Evolutionary conservation across 2,113 vertebrate genomes (phyloP).

Genomic region (Nycticebus coucang): DNA sequence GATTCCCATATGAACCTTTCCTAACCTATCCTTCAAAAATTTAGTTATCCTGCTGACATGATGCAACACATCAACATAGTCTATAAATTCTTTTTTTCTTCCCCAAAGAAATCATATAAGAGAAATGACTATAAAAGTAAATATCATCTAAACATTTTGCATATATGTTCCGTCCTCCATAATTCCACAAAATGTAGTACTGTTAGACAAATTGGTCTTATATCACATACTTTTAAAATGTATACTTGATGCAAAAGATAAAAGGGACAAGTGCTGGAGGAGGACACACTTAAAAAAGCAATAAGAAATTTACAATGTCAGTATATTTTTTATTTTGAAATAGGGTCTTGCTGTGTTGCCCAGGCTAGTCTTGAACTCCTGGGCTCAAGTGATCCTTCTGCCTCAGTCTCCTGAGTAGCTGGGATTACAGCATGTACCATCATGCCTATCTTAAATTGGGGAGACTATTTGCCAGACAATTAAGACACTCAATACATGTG

Average conservation of each 20-base stretch:
- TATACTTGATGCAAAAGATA: constrained; percentile 13
- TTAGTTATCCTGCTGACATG: constrained; percentile 14
- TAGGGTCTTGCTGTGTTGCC: too few species aligned
- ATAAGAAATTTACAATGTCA: neutral
- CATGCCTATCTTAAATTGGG: neutral
- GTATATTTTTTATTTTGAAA: too few species aligned
- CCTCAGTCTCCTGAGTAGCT: too few species aligned
- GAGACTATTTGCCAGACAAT: neutral
- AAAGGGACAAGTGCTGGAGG: neutral
- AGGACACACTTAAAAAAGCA: neutral
- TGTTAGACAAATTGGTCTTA: neutral
- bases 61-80: neutral
- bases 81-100: constrained; percentile 19
- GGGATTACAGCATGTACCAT: too few species aligned
- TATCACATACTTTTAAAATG: neutral
- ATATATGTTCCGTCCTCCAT: neutral
- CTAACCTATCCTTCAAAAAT: constrained; percentile 41
- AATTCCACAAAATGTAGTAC: neutral
- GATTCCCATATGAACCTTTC: constrained; percentile 20
- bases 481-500: neutral
- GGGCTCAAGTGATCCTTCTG: too few species aligned
- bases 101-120: constrained; percentile 6
- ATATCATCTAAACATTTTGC: constrained; percentile 4
- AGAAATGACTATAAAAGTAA: constrained; percentile 50
- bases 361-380: too few species aligned